Evolutionary conservation across 2,113 vertebrate species (phyloP).

Genomic region (Sceloporus undulatus): DNA sequence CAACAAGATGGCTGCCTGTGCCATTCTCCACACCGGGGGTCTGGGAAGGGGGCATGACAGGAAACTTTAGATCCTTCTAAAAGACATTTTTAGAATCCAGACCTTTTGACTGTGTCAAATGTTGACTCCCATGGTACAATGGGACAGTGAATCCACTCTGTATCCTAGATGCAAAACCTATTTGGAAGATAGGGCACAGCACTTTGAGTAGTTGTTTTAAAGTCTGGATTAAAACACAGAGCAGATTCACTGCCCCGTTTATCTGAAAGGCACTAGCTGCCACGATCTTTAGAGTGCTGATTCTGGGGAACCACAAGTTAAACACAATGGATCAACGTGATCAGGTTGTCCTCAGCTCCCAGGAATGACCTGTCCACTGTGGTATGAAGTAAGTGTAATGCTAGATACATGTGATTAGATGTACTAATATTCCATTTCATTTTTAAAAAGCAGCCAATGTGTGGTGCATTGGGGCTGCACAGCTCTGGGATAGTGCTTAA

Average conservation of each 20-base stretch:
- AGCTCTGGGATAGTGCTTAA: not conserved
- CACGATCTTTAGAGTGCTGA: not conserved
- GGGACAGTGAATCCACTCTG: not conserved
- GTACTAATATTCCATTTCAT: not conserved
- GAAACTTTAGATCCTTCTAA: too few species aligned
- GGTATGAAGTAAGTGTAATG: not conserved
- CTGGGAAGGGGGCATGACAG: too few species aligned
- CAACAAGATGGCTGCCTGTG: too few species aligned
- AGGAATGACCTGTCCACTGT: not conserved
- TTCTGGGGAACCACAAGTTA: not conserved
- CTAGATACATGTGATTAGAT: not conserved
- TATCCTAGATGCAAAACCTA: too few species aligned
- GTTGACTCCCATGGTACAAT: not conserved
- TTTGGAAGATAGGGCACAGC: not conserved
- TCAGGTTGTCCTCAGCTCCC: too few species aligned
- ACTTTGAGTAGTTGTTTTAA: not conserved
- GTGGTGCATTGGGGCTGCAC: not conserved
- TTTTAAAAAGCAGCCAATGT: not conserved
- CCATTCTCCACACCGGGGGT: too few species aligned
- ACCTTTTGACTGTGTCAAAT: not conserved
- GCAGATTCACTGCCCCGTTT: too few species aligned
- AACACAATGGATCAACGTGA: not conserved
- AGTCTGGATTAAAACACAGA: not conserved
- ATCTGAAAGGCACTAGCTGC: too few species aligned
- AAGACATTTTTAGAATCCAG: too few species aligned